Percentiles rank a stretch among this genome's conserved stretches.
These are phyloP conservation scores for Gavialis gangeticus DNA, from an alignment of 2,113 vertebrate species.

Conservation along the genomic window DNA sequence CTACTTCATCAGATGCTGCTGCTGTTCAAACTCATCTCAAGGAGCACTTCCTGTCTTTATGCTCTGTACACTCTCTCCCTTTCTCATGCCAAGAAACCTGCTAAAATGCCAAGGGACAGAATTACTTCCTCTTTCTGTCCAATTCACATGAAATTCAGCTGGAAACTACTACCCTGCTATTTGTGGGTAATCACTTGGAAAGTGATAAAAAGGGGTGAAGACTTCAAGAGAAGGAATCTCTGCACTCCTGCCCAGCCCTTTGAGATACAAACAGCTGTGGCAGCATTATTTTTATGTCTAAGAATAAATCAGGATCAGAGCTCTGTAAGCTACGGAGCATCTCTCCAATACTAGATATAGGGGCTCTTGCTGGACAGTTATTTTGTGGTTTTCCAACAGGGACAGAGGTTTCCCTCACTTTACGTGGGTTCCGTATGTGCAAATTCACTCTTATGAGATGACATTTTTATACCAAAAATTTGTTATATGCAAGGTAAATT, in stretches of 20 bases:
- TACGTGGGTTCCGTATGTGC: no score
- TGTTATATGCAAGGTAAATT: no score
- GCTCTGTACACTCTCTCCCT: conserved; percentile 28
- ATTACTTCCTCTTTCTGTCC: conserved; percentile 65
- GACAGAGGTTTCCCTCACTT: no score
- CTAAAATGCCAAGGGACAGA: conserved; percentile 42
- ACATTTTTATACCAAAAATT: no score
- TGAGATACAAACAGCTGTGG: background rate
- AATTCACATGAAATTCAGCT: conserved; percentile 70
- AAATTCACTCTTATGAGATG: no score
- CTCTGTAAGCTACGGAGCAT: background rate
- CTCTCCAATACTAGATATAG: background rate
- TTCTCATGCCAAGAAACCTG: conserved; percentile 66
- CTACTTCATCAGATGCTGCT: conserved; percentile 57
- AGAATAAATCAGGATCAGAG: conserved; percentile 42
- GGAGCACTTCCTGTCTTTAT: conserved; percentile 64
- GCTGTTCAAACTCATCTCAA: conserved; percentile 54
- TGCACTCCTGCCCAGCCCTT: conserved; percentile 25
- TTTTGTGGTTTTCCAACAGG: background rate
- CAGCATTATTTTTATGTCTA: conserved; percentile 29
- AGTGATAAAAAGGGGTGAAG: conserved; percentile 23
- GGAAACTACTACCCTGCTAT: conserved; percentile 24
- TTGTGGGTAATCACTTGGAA: conserved; percentile 66
- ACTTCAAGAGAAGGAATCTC: conserved; percentile 54
- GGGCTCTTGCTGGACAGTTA: background rate